Percentiles rank a stretch among this genome's conserved stretches.
Conservation (phyloP, 1,140 invertebrate species). For the Nebria ingens region DNA sequence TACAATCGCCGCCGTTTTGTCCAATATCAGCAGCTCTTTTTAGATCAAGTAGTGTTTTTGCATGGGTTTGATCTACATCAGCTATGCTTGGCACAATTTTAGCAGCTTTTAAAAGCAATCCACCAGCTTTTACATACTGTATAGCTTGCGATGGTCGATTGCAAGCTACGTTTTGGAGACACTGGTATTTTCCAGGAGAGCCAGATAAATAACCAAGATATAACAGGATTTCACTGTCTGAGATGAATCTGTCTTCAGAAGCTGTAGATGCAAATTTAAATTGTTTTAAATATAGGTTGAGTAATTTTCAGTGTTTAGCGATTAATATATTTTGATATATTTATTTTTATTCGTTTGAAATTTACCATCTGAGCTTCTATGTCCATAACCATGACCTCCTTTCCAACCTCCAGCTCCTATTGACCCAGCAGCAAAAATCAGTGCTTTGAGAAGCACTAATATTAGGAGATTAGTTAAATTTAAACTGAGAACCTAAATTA, state of each 20-base stretch:
- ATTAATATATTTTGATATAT: conserved; percentile 1
- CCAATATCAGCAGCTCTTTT: not conserved
- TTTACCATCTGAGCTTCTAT: conserved; percentile 5
- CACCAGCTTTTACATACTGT: conserved; percentile 61
- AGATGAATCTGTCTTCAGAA: conserved; percentile 22
- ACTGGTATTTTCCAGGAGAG: conserved; percentile 52
- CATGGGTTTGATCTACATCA: not conserved
- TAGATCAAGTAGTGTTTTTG: not conserved
- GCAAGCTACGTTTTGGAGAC: conserved; percentile 64
- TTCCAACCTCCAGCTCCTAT: conserved; percentile 56
- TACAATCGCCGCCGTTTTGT: not conserved
- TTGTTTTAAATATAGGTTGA: not conserved
- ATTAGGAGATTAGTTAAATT: conserved; percentile 74
- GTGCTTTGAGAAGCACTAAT: conserved; percentile 65
- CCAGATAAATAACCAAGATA: conserved; percentile 35
- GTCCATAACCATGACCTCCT: conserved; percentile 34
- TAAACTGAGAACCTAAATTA: conserved; percentile 58
- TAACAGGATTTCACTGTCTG: conserved; percentile 28
- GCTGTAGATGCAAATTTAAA: not conserved
- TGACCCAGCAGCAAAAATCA: conserved; percentile 68
- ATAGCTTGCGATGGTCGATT: conserved; percentile 58
- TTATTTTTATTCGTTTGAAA: not conserved
- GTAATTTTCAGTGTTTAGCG: not conserved
- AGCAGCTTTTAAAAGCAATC: conserved; percentile 57
- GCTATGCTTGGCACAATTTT: conserved; percentile 41